These are phyloP conservation scores for Erannis defoliaria DNA, from an alignment of 2,888 invertebrate species.

Conservation along the genomic window DNA sequence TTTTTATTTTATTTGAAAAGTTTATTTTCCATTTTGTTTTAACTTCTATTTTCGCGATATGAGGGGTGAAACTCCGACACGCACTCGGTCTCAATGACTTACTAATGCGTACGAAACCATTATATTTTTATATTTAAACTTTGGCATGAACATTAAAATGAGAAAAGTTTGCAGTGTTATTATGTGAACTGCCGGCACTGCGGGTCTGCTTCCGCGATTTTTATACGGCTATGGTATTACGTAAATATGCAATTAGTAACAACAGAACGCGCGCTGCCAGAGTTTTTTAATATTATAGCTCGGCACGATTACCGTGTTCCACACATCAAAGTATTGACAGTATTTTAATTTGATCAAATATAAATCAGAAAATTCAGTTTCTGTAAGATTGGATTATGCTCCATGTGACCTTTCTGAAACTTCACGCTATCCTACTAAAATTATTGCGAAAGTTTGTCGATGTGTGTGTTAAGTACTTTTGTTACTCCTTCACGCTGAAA, in stretches of 20 bases:
- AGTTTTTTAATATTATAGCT: conserved; percentile 15
- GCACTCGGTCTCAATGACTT: conserved; percentile 83
- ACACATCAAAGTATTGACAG: not conserved
- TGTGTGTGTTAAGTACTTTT: too few relatives aligned
- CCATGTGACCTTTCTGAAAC: too few relatives aligned
- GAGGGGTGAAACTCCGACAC: conserved; percentile 77
- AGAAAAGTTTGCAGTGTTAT: conserved; percentile 81
- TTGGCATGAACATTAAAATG: conserved; percentile 83
- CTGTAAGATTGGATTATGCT: too few relatives aligned
- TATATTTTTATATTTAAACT: conserved; percentile 86
- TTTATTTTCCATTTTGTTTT: conserved; percentile 86
- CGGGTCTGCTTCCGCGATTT: conserved; percentile 36
- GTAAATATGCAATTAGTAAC: conserved; percentile 22
- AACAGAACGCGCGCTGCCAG: conserved; percentile 6
- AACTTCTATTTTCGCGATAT: conserved; percentile 82
- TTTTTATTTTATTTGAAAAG: conserved; percentile 87
- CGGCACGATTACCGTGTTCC: conserved; percentile 6
- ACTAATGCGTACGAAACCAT: conserved; percentile 85
- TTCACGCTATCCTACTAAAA: too few relatives aligned
- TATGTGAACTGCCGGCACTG: conserved; percentile 50
- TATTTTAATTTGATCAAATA: not conserved
- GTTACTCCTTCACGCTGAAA: too few relatives aligned
- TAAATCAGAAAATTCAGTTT: too few relatives aligned
- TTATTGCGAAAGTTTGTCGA: too few relatives aligned
- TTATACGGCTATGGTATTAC: conserved; percentile 27